A percentile compares a stretch with the other conserved stretches of the same genome.
Evolutionary conservation across 2,888 invertebrate genomes (phyloP).

Genomic region (Ferdinandea cuprea): DNA sequence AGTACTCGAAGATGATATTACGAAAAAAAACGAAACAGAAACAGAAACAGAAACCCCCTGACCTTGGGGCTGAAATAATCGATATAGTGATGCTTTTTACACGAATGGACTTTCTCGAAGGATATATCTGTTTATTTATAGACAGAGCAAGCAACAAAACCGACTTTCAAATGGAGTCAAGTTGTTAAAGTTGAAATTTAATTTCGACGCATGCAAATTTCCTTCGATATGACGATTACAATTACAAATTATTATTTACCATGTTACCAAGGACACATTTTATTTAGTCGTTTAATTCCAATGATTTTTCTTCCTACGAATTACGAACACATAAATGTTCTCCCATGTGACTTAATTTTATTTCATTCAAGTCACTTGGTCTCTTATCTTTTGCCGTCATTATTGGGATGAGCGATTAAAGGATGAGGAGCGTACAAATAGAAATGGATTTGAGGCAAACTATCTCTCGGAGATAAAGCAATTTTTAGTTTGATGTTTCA

Average conservation of each 20-base stretch:
- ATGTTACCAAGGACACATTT: background rate
- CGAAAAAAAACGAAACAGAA: constrained; percentile 1
- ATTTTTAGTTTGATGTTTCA: constrained; percentile 73
- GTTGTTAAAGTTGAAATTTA: constrained; percentile 37
- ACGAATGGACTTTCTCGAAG: constrained; percentile 25
- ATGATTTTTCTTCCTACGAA: background rate
- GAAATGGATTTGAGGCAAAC: constrained; percentile 40
- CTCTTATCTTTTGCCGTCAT: constrained; percentile 2
- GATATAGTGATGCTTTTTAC: constrained; percentile 50
- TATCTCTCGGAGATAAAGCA: constrained; percentile 56
- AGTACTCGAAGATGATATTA: constrained; percentile 23
- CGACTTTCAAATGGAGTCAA: background rate
- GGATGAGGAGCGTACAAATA: constrained; percentile 41
- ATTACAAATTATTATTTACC: background rate
- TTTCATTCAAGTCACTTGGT: constrained; percentile 3
- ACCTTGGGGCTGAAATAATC: constrained; percentile 61
- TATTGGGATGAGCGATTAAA: constrained; percentile 25
- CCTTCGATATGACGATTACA: constrained; percentile 15
- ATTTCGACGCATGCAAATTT: constrained; percentile 37
- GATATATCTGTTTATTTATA: constrained; percentile 50
- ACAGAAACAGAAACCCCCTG: constrained; percentile 14
- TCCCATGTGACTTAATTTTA: constrained; percentile 6
- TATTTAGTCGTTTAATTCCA: background rate
- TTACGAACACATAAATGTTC: background rate
- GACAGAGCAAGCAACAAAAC: constrained; percentile 9